phyloP scores from a whole-genome alignment of 2,113 vertebrate genomes.

The Procavia capensis region DNA sequence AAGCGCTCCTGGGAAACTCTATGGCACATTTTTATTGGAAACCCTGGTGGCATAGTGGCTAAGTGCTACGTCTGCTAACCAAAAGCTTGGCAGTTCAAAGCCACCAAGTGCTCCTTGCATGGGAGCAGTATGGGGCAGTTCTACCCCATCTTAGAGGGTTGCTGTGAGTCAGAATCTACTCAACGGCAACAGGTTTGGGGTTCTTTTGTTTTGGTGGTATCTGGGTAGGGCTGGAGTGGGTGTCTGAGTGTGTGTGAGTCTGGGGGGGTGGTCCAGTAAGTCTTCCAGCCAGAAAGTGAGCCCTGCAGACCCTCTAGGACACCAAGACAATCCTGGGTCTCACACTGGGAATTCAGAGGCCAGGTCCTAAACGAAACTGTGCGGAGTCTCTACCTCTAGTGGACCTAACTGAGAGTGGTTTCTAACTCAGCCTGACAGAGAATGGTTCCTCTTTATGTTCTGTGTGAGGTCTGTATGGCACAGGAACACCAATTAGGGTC shows the following conservation, averaged over 20 bases:
- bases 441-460: background rate
- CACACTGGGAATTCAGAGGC: background rate
- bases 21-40: too few species aligned
- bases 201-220: background rate
- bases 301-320: background rate
- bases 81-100: too few species aligned
- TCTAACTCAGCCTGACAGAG: background rate
- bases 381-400: background rate
- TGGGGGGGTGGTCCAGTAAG: background rate
- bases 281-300: background rate
- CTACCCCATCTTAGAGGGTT: too few species aligned
- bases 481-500: background rate
- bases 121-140: too few species aligned
- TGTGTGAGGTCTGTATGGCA: background rate
- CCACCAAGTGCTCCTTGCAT: too few species aligned
- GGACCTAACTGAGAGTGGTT: too few species aligned
- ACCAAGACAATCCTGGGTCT: background rate
- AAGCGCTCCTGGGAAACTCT: too few species aligned
- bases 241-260: background rate
- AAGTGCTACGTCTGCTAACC: too few species aligned
- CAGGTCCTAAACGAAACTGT: background rate
- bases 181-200: too few species aligned
- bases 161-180: too few species aligned
- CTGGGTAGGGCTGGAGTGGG: background rate
- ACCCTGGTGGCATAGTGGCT: too few species aligned